Evolutionary conservation across 2,113 vertebrate genomes (phyloP).

Genomic region (Sylvietta virens): DNA sequence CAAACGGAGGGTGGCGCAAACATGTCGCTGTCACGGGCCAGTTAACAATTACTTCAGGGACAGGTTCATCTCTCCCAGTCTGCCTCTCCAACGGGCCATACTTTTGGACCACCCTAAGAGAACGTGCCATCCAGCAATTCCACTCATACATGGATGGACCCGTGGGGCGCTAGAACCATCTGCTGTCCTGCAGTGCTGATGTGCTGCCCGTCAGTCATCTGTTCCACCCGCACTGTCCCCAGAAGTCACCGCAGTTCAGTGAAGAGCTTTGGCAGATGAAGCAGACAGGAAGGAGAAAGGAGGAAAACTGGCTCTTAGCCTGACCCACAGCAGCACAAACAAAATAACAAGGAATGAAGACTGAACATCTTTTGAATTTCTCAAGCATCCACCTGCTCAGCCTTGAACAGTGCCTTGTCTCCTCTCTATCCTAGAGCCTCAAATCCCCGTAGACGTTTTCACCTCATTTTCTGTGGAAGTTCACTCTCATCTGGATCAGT

Average conservation of each 20-base stretch:
- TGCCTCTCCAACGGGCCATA: not conserved
- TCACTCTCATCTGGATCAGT: not conserved
- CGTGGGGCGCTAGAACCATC: slow-evolving; percentile 20
- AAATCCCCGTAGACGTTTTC: not conserved
- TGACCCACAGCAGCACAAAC: not conserved
- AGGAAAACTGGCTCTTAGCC: not conserved
- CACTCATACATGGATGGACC: not conserved
- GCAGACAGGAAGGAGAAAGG: not conserved
- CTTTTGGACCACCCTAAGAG: slow-evolving; percentile 14
- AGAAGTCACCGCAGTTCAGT: not conserved
- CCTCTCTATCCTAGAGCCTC: not conserved
- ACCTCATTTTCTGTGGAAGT: not conserved
- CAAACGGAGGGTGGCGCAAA: not conserved
- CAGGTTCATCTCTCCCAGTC: not conserved
- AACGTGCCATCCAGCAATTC: not conserved
- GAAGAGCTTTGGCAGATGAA: slow-evolving; percentile 27
- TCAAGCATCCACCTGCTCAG: not conserved
- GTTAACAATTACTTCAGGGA: not conserved
- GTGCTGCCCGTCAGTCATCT: slow-evolving; percentile 20
- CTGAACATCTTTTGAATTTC: not conserved
- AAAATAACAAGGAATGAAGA: not conserved
- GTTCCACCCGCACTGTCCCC: not conserved
- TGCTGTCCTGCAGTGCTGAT: slow-evolving; percentile 32
- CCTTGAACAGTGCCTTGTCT: not conserved
- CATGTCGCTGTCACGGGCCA: not conserved